Base-by-base conservation (phyloP, 1,140 invertebrate genomes). In the Lasioglossum baleicum region DNA sequence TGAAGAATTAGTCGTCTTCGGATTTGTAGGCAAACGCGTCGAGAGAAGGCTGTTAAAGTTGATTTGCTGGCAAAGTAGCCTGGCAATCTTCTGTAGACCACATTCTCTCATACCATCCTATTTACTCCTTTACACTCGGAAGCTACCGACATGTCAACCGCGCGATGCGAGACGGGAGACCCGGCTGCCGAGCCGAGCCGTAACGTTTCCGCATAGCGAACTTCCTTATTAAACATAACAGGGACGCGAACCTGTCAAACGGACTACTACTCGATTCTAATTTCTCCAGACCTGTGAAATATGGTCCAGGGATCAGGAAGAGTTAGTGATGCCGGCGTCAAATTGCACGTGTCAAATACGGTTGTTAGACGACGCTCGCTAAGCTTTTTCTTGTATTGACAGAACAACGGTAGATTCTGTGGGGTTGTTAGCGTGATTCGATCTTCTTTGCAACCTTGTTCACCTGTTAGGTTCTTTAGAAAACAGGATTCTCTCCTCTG, bases 51-150 rank as follows among this genome's bases (percentile, higher is more conserved):
- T 26, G 3, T 48, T 26, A 67, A 48, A 48, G 65, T 48, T 67
- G n/a, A 15, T 67, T 48, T 51, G 42, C 42, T 26, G 22, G 65
- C 42, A 67, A 48, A 15, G 20, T 64, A 67, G n/a, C 22, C 22
- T 22, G 7, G 20, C 42, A 26, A 48, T 26, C 61, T 58, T 17
- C 64, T 15, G 71, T 79, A 82, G 68, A 26, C 67, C 31, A 69
- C 26, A 63, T 63, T 63, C 31, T 17, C 61, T 31, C 15, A 6
- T 7, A 17, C 61, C 26, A 31, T 63, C 26, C 7, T 63, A 13
- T 22, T 58, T 40, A 40, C 61, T 40, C 61, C 8, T 64, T 64
- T 15, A 7, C 15, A 31, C 31, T 64, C 61, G 15, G 35, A 20
- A 64, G 61, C 61, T 2, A 35, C 35, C 35, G 15, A 40, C 31